Conservation (phyloP, 2,888 invertebrate genomes). For the Adela reaumurella region DNA sequence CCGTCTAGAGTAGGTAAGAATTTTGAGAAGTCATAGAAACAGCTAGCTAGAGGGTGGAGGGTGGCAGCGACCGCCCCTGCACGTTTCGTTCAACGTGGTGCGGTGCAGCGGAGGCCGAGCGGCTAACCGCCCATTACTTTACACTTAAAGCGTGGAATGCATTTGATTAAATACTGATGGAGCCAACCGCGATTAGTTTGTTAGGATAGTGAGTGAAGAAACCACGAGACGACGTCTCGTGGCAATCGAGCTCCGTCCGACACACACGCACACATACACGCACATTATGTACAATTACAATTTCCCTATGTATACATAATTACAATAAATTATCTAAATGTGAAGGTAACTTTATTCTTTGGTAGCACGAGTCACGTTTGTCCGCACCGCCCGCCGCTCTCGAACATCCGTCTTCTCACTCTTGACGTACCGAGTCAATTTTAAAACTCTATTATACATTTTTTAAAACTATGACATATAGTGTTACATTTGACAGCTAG, state of each 20-base stretch:
- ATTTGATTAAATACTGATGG: not conserved
- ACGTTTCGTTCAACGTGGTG: too few relatives aligned
- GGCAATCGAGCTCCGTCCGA: too few relatives aligned
- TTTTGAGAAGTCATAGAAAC: conserved; percentile 16
- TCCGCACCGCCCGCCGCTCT: not conserved
- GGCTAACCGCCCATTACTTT: not conserved
- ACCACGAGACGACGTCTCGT: not conserved
- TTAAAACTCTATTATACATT: too few relatives aligned
- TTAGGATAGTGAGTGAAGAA: not conserved
- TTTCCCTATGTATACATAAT: conserved; percentile 37
- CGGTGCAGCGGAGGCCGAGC: too few relatives aligned
- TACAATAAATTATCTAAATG: conserved; percentile 38
- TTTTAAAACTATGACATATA: too few relatives aligned
- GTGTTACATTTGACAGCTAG: too few relatives aligned
- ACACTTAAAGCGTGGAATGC: not conserved
- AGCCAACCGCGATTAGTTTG: not conserved
- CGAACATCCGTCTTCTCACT: too few relatives aligned
- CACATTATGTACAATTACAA: conserved; percentile 39
- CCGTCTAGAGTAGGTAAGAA: conserved; percentile 29
- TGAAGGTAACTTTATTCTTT: conserved; percentile 54
- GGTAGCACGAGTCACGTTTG: conserved; percentile 40
- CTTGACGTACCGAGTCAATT: too few relatives aligned
- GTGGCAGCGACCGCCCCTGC: too few relatives aligned
- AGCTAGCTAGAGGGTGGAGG: not conserved
- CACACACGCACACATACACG: conserved; percentile 29